Evolutionary conservation across 2,888 invertebrate species (phyloP), one percentile per base, ranked within the genome.

Genomic region (Homarus gammarus): DNA sequence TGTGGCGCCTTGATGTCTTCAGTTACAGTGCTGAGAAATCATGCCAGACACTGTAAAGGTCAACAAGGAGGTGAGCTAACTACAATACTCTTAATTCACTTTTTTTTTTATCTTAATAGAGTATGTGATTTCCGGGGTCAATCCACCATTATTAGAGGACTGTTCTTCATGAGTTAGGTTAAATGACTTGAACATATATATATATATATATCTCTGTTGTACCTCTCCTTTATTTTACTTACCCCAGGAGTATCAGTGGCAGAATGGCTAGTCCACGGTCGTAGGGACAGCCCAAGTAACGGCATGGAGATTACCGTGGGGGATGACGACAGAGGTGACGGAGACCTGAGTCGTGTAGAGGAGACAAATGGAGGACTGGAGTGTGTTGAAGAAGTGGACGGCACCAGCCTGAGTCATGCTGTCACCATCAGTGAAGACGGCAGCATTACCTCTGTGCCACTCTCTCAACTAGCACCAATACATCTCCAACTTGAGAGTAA

Each of bases 401-500:
- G 68, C 1, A 38, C 38, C 0, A 18, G 36, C 15, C 51, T 79
- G 12, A 70, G 82, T n/a, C 87, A 88, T 6, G 83, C 87, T 27
- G 87, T 88, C 18, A 82, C 87, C 44, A 82, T 88, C 49, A 82
- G 64, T 68, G 87, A 88, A 33, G 87, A 88, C 68, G 87, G 82
- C 31, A 88, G 83, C 49, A 88, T 88, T 18, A 88, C 87, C 36
- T 83, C 87, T 31, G 61, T 88, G 27, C 87, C 87, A 64, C 83
- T 88, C 61, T 83, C 83, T 31, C 87, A 88, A 61, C 82, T 88
- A n/a, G 75, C 87, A 36, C 87, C 87, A 31, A 31, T 88, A 73
- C 87, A 88, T n/a, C 38, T 88, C 0, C 87, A 88, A 68, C 51
- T 88, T 27, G 87, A 88, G 49, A 88, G 87, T 88, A 77, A 83